Percentiles rank a stretch among this genome's conserved stretches.
Conservation (phyloP, 2,797 vertebrate genomes). For the Lutjanus argentimaculatus region DNA sequence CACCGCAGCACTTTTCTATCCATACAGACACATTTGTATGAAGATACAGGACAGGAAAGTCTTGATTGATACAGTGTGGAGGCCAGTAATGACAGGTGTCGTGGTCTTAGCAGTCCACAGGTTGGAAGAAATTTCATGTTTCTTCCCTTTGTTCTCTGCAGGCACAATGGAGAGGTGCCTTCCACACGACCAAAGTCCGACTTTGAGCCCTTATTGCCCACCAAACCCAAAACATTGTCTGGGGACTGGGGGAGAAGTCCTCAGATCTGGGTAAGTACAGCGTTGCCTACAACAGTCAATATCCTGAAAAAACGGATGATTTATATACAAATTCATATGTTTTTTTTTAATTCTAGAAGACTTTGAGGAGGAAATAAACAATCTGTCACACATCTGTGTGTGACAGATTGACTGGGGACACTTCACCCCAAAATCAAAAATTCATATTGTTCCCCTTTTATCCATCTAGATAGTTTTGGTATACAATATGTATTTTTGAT, state of each 20-base stretch:
- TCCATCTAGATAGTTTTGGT: no score
- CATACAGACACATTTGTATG: not conserved
- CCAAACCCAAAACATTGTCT: slow-evolving; percentile 90
- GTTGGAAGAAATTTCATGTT: not conserved
- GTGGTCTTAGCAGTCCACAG: not conserved
- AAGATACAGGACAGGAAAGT: not conserved
- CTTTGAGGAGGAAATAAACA: no score
- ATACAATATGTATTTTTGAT: no score
- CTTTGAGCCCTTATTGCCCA: slow-evolving; percentile 86
- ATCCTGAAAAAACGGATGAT: not conserved
- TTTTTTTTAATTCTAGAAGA: no score
- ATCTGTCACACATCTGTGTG: not conserved
- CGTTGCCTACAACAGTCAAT: no score
- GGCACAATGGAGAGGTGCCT: slow-evolving; percentile 93
- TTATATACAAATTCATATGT: no score
- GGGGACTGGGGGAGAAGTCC: slow-evolving; percentile 82
- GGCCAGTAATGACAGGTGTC: not conserved
- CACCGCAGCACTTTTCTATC: not conserved
- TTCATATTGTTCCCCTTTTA: no score
- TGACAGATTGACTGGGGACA: not conserved
- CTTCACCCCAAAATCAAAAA: no score
- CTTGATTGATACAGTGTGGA: not conserved
- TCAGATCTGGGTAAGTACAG: slow-evolving; percentile 78
- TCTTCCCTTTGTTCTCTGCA: slow-evolving; percentile 52
- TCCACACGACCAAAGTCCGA: slow-evolving; percentile 90